phyloP scores from a whole-genome alignment of 2,113 vertebrate genomes.

The Etheostoma cragini region DNA sequence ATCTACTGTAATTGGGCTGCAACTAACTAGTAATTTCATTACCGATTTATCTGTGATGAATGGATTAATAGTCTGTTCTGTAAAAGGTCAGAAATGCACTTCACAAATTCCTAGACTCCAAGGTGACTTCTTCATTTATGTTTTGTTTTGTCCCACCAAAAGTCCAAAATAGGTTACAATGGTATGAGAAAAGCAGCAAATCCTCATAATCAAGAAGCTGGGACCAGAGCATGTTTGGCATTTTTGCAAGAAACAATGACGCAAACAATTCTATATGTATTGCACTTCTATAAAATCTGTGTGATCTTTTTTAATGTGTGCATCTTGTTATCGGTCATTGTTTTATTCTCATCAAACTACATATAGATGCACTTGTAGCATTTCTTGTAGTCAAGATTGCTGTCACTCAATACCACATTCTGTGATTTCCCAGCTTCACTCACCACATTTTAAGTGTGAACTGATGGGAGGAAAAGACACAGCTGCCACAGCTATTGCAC shows the following conservation, averaged over 20 bases:
- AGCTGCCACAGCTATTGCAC: background rate
- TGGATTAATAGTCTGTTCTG: no score
- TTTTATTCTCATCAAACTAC: background rate
- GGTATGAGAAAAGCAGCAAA: background rate
- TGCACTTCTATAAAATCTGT: background rate
- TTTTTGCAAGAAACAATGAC: background rate
- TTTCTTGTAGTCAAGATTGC: background rate
- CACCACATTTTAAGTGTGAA: background rate
- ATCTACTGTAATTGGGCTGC: background rate
- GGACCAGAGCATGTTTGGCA: background rate
- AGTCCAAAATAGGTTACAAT: background rate
- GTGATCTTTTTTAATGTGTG: no score
- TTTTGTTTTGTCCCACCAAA: background rate
- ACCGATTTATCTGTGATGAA: no score
- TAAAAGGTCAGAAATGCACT: no score
- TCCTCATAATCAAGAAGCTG: background rate
- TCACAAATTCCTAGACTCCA: no score
- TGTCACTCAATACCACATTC: background rate
- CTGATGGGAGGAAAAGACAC: background rate
- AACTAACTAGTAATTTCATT: no score
- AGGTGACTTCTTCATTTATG: no score
- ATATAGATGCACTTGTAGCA: background rate
- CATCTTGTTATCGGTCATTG: background rate
- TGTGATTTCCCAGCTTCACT: slow-evolving; percentile 3
- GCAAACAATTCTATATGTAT: no score